These are phyloP conservation scores for Sandelia bainsii DNA, from an alignment of 2,797 vertebrate genomes.

Conservation along the genomic window DNA sequence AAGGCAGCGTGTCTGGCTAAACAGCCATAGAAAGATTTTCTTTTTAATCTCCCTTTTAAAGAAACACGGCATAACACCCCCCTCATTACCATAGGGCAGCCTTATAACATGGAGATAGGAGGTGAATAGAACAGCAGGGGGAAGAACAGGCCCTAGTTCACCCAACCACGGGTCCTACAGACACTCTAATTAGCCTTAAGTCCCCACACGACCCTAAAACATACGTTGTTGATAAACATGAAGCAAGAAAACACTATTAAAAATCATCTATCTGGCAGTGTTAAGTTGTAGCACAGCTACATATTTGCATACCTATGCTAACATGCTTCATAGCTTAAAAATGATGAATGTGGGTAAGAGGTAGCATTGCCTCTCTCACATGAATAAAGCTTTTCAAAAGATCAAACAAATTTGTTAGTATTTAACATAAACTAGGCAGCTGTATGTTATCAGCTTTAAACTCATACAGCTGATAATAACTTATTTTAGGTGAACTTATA, in stretches of 20 bases:
- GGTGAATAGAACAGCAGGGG: conserved; percentile 80
- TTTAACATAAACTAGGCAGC: conserved; percentile 11
- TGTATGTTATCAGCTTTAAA: conserved; percentile 19
- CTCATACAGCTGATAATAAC: conserved; percentile 35
- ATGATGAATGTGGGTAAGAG: conserved; percentile 50
- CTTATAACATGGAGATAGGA: conserved; percentile 51
- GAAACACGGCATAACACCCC: conserved; percentile 38
- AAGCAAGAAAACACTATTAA: conserved; percentile 66
- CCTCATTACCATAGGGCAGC: conserved; percentile 74
- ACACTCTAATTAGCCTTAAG: conserved; percentile 73
- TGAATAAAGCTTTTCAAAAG: conserved; percentile 71
- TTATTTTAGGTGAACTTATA: conserved; percentile 1
- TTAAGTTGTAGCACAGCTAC: conserved; percentile 40
- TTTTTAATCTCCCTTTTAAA: conserved; percentile 72
- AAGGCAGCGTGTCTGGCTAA: conserved; percentile 68
- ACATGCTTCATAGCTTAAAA: conserved; percentile 49
- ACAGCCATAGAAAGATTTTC: conserved; percentile 72
- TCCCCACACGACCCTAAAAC: conserved; percentile 63
- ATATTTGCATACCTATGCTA: conserved; percentile 60
- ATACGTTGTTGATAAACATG: conserved; percentile 68
- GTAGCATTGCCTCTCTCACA: conserved; percentile 36
- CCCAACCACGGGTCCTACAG: conserved; percentile 53
- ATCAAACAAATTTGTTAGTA: conserved; percentile 64
- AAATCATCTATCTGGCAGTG: conserved; percentile 58
- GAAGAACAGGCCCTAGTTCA: conserved; percentile 37